Percentiles rank a stretch among this genome's conserved stretches.
Conservation (phyloP, 2,888 invertebrate species). For the Agrotis puta region DNA sequence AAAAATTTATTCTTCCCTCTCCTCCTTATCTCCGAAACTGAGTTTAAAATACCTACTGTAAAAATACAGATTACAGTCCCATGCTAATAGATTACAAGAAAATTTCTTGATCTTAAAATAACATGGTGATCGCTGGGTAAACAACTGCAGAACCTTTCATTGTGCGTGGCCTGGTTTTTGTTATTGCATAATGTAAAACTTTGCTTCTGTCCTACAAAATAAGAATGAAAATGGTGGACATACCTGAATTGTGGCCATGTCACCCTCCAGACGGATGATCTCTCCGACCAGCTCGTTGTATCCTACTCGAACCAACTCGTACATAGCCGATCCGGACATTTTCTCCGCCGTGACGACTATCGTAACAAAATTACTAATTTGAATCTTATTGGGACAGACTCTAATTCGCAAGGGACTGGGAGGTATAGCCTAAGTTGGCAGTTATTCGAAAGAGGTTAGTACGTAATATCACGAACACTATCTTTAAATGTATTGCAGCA, state of each 20-base stretch:
- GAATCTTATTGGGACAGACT: not conserved
- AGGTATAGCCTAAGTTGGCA: not conserved
- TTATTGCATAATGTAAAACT: no score
- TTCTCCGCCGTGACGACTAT: constrained; percentile 99
- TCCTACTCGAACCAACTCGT: constrained; percentile 99
- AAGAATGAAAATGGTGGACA: not conserved
- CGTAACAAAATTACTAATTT: not conserved
- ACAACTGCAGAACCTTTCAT: no score
- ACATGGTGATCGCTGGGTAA: no score
- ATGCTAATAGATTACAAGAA: no score
- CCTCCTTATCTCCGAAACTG: no score
- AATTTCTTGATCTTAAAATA: no score
- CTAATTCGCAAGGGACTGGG: no score
- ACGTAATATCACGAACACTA: not conserved
- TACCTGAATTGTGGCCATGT: constrained; percentile 99
- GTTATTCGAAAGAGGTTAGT: not conserved
- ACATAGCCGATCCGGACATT: constrained; percentile 99
- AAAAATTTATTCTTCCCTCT: no score
- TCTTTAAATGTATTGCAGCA: no score
- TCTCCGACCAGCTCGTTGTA: constrained; percentile 99
- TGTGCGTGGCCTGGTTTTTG: no score
- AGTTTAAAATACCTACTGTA: no score
- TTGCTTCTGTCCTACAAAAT: not conserved
- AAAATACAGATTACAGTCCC: no score
- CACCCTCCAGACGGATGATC: constrained; percentile 99